Percentiles rank a stretch among this genome's conserved stretches.
Evolutionary conservation across 2,113 vertebrate species (phyloP).

Genomic region (Ursus arctos): DNA sequence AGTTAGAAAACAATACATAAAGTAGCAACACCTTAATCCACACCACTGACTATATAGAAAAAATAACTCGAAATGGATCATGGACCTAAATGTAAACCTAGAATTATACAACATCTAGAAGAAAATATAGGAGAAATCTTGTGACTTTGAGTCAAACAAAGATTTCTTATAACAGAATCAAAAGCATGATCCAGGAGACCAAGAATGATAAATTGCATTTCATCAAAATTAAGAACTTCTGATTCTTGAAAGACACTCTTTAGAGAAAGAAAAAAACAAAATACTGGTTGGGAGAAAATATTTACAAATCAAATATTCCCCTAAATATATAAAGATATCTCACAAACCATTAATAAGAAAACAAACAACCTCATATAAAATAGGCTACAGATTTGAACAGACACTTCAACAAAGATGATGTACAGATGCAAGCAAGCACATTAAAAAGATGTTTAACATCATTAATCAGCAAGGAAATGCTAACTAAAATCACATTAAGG

Average conservation of each 20-base stretch:
- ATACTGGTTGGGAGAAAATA: neutral
- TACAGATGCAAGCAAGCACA: neutral
- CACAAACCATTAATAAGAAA: neutral
- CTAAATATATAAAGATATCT: neutral
- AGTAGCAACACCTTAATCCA: neutral
- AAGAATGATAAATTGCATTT: neutral
- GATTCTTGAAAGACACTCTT: neutral
- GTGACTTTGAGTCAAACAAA: neutral
- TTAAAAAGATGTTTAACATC: neutral
- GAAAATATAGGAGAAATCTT: neutral
- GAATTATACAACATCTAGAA: neutral
- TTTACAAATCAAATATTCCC: neutral
- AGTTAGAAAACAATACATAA: neutral
- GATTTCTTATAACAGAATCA: neutral
- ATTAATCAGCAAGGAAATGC: neutral
- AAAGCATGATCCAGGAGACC: neutral
- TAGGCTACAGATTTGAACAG: neutral
- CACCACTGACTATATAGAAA: neutral
- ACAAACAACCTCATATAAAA: neutral
- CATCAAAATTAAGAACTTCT: neutral
- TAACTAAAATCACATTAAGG: neutral
- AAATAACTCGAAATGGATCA: neutral
- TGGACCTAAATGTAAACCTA: neutral
- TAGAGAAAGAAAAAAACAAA: neutral
- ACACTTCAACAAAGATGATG: neutral